Evolutionary conservation across 2,113 vertebrate genomes (phyloP), one percentile per base, ranked within the genome.

Genomic region (Austrofundulus limnaeus): DNA sequence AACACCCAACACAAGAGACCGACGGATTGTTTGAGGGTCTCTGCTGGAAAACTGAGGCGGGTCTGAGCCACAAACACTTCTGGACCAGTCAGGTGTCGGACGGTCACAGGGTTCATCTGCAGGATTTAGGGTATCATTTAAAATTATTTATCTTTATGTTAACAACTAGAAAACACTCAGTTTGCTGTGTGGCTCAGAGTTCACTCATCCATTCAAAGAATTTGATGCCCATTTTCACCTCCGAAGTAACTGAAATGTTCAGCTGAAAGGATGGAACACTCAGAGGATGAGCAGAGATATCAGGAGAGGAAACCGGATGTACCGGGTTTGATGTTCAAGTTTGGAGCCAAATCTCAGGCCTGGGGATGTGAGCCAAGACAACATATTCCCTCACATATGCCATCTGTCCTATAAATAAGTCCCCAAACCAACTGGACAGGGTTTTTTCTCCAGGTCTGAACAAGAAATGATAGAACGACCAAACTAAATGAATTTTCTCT

Each of bases 351-450:
- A 49, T 31, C 57, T 56, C 73, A 23, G 52, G 17, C 20, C 12
- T 15, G 59, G 41, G 48, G 28, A 43, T 24, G 4, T 34, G 20
- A 65, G 64, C 82, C 80, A 64, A 62, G 61, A 69, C 19, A 70
- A 62, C 72, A 75, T 45, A 79, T 45, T 59, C 49, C 48, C 58
- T 72, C 63, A 67, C 21, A 60, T 41, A 1, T 8, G 2, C 81
- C 75, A 73, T 86, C 79, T 83, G 81, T 51, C 63, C 28, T 1
- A 5, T 14, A 31, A 70, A 75, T 61, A 28, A 17, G 69, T 37
- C 73, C 64, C 57, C 66, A 23, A 37, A 3, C 34, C 11, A 0
- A 47, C 34, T 15, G 19, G 46, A 66, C 42, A 34, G 49, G 9
- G 3, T 4, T 28, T 28, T 4, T 28, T 28, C 28, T 28, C 28